These are phyloP conservation scores for Enteromius afrohamiltoni DNA, from an alignment of 2,797 vertebrate species.

Conservation along the genomic window DNA sequence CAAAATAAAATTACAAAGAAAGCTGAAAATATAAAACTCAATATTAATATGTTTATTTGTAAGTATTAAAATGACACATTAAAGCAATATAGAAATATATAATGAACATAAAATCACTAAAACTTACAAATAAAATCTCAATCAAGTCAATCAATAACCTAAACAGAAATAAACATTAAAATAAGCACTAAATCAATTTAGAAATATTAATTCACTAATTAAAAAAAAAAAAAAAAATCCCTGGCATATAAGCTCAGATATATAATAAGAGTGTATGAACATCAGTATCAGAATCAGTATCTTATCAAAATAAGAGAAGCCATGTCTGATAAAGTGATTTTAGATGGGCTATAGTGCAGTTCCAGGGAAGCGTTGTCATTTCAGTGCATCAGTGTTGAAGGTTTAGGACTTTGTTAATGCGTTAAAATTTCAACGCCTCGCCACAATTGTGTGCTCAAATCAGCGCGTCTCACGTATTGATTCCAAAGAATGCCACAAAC, in stretches of 20 bases:
- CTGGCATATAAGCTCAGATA: neutral
- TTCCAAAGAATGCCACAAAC: neutral
- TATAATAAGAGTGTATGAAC: neutral
- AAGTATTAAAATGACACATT: neutral
- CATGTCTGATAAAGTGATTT: neutral
- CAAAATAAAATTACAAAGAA: neutral
- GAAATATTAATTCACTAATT: neutral
- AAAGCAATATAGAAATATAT: neutral
- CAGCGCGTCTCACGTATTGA: neutral
- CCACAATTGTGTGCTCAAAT: neutral
- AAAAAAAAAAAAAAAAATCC: neutral
- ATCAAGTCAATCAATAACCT: neutral
- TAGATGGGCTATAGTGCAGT: neutral
- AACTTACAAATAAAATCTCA: neutral
- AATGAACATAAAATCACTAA: neutral
- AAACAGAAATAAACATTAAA: neutral
- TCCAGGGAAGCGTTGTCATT: neutral
- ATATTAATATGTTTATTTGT: neutral
- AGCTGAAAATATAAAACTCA: neutral
- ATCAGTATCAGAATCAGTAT: constrained; percentile 16
- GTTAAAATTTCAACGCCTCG: neutral
- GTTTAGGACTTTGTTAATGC: constrained; percentile 5
- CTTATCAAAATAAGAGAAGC: constrained; percentile 20
- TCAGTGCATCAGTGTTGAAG: neutral
- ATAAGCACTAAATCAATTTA: neutral